A percentile compares a stretch with the other conserved stretches of the same genome.
These are phyloP conservation scores for Protula sp. DNA, from an alignment of 2,888 invertebrate genomes.

Conservation along the genomic window DNA sequence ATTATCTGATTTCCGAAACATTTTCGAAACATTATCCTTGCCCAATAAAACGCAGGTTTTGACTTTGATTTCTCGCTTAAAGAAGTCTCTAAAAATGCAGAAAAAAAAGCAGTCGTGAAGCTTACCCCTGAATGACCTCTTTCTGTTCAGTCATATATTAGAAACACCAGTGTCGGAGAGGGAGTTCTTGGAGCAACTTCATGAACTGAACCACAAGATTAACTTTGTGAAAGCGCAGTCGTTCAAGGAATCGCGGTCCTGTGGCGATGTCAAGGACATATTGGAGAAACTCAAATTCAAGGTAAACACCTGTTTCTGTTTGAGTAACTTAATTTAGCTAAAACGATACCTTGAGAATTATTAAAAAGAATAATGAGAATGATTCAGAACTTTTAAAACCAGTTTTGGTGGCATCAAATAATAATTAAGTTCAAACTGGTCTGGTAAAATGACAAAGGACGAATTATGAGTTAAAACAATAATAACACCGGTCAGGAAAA, in stretches of 20 bases:
- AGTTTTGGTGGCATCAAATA: no score
- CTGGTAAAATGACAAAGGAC: no score
- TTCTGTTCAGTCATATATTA: slow-evolving; percentile 69
- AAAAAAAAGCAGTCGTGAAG: no score
- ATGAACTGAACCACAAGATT: slow-evolving; percentile 91
- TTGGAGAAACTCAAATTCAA: slow-evolving; percentile 84
- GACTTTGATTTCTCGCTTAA: no score
- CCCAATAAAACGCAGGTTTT: no score
- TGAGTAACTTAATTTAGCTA: neutral
- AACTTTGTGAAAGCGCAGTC: slow-evolving; percentile 92
- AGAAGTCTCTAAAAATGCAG: no score
- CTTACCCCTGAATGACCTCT: no score
- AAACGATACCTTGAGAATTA: neutral
- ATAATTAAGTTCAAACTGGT: no score
- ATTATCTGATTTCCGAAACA: no score
- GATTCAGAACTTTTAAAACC: neutral
- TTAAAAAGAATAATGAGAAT: neutral
- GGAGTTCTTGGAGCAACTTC: slow-evolving; percentile 83
- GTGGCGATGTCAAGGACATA: slow-evolving; percentile 86
- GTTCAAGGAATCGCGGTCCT: slow-evolving; percentile 64
- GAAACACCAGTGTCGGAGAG: slow-evolving; percentile 89
- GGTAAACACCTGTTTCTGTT: slow-evolving; percentile 27
- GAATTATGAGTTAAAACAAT: no score
- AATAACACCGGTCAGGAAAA: no score
- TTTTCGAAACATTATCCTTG: no score